phyloP scores from a whole-genome alignment of 1,140 invertebrate genomes.

The Pteromalus puparum region DNA sequence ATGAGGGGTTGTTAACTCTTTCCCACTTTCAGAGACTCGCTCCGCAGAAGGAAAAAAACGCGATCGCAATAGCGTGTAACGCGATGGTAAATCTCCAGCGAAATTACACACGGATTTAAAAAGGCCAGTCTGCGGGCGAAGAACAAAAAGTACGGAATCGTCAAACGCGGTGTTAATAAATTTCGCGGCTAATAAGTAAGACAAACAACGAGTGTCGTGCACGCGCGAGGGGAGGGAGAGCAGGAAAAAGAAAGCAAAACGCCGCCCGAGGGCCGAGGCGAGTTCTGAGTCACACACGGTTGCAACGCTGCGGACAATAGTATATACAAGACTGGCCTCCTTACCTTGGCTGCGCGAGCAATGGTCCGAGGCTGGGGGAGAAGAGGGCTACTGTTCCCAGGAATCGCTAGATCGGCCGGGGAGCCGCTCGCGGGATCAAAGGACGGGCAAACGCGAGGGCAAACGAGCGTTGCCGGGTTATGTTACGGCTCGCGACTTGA shows the following conservation, averaged over 20 bases:
- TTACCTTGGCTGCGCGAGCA: slow-evolving; percentile 65
- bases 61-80: slow-evolving; percentile 38
- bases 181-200: slow-evolving; percentile 42
- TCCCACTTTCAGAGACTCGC: not conserved
- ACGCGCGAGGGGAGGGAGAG: not conserved
- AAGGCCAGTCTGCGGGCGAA: not conserved
- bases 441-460: slow-evolving; percentile 27
- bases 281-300: slow-evolving; percentile 55
- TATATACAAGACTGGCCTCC: slow-evolving; percentile 56
- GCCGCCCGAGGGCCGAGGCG: slow-evolving; percentile 29
- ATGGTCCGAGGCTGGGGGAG: slow-evolving; percentile 50
- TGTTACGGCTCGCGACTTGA: slow-evolving; percentile 1
- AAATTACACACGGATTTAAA: slow-evolving; percentile 38
- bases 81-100: slow-evolving; percentile 26
- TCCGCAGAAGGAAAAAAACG: not conserved
- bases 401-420: slow-evolving; percentile 63
- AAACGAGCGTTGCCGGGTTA: not conserved
- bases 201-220: slow-evolving; percentile 38
- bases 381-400: slow-evolving; percentile 63
- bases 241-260: slow-evolving; percentile 5
- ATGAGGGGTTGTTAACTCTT: slow-evolving; percentile 45
- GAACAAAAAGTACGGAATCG: slow-evolving; percentile 7
- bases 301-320: slow-evolving; percentile 52
- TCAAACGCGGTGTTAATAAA: slow-evolving; percentile 31
- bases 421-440: slow-evolving; percentile 54